Evolutionary conservation across 2,888 invertebrate genomes (phyloP), one percentile per base, ranked within the genome.

Genomic region (Sipunculus nudus): DNA sequence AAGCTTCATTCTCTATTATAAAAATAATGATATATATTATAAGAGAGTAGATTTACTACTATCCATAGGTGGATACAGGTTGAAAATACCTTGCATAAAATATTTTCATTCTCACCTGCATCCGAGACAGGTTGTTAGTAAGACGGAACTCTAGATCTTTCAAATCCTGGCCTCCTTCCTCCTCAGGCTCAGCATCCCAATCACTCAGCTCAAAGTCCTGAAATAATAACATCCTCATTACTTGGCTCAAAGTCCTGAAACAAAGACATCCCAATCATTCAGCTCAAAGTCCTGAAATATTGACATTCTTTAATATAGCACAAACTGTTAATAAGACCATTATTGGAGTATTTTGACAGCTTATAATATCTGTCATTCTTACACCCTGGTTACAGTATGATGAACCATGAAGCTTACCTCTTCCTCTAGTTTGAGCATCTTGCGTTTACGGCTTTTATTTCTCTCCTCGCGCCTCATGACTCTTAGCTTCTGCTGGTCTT

Each of bases 71-170:
- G n/a, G n/a, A n/a, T n/a, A n/a, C n/a, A n/a, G n/a, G n/a, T n/a
- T n/a, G n/a, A n/a, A n/a, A n/a, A n/a, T n/a, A n/a, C n/a, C n/a
- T n/a, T n/a, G n/a, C n/a, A 21, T 8, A 8, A 43, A 43, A 43
- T 8, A 19, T 10, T 16, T 16, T 16, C 13, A 8, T 16, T 19
- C 32, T 64, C 76, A 89, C 89, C 78, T 90, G 89, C 43, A 81
- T 62, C 54, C 77, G 67, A 49, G 75, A 73, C 31, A 82, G 87
- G 81, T 94, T 91, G 78, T 94, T 90, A 38, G 88, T 89, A 84
- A 95, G 87, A 25, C 92, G 86, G 80, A 95, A 95, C 83, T 95
- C 94, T 4, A 95, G 88, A 77, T 95, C 94, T 53, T 92, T 87
- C 72, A 94, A 91, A 13, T 65, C 67, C 16, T 64, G 60, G 8